phyloP scores from a whole-genome alignment of 2,888 invertebrate genomes.

The Eupithecia dodoneata region DNA sequence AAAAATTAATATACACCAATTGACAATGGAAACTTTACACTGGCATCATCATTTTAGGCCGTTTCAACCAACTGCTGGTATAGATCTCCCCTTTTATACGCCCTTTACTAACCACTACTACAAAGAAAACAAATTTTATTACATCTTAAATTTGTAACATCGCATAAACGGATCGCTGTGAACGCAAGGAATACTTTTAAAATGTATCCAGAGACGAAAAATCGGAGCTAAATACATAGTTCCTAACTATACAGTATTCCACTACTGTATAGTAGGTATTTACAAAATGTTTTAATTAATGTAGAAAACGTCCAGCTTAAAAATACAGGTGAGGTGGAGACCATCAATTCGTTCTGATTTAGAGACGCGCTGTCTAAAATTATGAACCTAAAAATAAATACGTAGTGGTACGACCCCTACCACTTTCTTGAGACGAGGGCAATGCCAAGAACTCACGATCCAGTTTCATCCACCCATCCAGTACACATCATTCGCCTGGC shows the following conservation, averaged over 20 bases:
- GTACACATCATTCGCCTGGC: background rate
- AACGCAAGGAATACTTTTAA: background rate
- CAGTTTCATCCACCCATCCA: background rate
- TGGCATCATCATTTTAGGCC: background rate
- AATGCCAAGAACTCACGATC: background rate
- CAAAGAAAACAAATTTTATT: background rate
- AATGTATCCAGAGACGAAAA: background rate
- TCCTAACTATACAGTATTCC: background rate
- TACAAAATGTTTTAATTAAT: constrained; percentile 1
- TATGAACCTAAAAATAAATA: constrained; percentile 68
- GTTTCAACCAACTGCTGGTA: background rate
- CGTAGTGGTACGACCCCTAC: constrained; percentile 55
- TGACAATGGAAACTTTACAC: background rate
- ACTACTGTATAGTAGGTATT: background rate
- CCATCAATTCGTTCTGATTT: constrained; percentile 71
- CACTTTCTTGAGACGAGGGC: constrained; percentile 21
- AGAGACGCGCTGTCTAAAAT: constrained; percentile 62
- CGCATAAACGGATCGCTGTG: background rate
- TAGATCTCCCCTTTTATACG: background rate
- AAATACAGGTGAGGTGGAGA: constrained; percentile 52
- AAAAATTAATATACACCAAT: background rate
- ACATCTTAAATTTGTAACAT: background rate
- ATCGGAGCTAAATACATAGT: background rate
- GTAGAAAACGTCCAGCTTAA: background rate
- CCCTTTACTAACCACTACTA: background rate